These are phyloP conservation scores for Tachysurus fulvidraco DNA, from an alignment of 2,113 vertebrate genomes.

Conservation along the genomic window DNA sequence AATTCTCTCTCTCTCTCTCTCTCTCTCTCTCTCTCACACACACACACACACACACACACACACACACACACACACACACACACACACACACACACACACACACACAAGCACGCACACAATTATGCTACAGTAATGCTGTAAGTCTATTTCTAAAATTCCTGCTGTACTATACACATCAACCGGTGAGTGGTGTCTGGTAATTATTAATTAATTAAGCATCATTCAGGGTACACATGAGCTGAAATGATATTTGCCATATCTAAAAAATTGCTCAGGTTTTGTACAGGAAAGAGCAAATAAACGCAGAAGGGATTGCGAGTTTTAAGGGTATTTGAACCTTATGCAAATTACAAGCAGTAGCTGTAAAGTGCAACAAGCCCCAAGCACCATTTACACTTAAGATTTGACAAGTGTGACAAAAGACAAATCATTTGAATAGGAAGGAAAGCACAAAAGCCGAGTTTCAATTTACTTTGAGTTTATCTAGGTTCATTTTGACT, in stretches of 20 bases:
- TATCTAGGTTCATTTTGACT: background rate
- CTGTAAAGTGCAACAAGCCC: background rate
- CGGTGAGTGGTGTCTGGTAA: background rate
- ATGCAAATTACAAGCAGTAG: background rate
- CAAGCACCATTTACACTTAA: background rate
- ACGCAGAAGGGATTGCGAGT: background rate
- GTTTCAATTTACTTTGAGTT: background rate
- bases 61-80: slow-evolving; percentile 28
- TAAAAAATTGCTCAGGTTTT: background rate
- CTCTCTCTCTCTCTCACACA: background rate
- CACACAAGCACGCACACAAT: background rate
- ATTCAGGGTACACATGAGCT: background rate
- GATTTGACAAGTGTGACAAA: background rate
- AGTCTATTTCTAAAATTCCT: background rate
- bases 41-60: slow-evolving; percentile 20
- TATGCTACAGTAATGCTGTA: background rate
- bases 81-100: no score
- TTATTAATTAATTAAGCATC: background rate
- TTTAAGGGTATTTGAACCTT: background rate
- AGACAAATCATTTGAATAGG: background rate
- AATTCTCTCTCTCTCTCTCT: background rate
- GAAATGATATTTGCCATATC: background rate
- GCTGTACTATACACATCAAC: background rate
- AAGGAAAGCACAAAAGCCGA: background rate
- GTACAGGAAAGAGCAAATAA: background rate